Evolutionary conservation across 1,140 invertebrate species (phyloP).

Genomic region (Phymorhynchus buccinoides): DNA sequence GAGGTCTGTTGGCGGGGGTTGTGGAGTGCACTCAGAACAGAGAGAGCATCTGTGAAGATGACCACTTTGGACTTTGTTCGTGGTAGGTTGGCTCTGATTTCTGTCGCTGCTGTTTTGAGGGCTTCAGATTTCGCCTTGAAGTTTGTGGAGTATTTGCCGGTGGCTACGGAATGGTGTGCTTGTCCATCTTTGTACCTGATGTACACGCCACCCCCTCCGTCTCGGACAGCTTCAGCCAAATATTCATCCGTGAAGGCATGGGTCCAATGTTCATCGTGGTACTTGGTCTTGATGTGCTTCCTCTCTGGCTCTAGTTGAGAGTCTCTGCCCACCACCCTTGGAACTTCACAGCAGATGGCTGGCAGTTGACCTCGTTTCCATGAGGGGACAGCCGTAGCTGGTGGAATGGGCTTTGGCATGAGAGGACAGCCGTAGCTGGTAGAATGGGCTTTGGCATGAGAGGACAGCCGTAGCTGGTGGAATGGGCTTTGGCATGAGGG

Average conservation of each 20-base stretch:
- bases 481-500: too few relatives aligned
- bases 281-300: too few relatives aligned
- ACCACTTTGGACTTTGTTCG: not conserved
- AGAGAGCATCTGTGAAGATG: constrained; percentile 6
- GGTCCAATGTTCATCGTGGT: too few relatives aligned
- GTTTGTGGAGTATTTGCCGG: not conserved
- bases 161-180: not conserved
- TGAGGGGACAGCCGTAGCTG: too few relatives aligned
- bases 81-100: not conserved
- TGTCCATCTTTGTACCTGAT: constrained; percentile 1
- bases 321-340: too few relatives aligned
- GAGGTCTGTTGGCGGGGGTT: constrained; percentile 6
- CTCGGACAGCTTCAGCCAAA: not conserved
- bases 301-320: too few relatives aligned
- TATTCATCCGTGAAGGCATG: not conserved
- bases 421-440: too few relatives aligned
- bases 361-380: too few relatives aligned
- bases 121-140: constrained; percentile 2
- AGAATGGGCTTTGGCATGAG: too few relatives aligned
- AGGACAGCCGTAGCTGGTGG: too few relatives aligned
- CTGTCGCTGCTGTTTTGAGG: not conserved
- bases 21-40: not conserved
- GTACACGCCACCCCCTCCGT: not conserved
- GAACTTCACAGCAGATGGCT: too few relatives aligned
- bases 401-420: too few relatives aligned